phyloP scores from a whole-genome alignment of 2,113 vertebrate genomes.

The Synodontis membranacea region DNA sequence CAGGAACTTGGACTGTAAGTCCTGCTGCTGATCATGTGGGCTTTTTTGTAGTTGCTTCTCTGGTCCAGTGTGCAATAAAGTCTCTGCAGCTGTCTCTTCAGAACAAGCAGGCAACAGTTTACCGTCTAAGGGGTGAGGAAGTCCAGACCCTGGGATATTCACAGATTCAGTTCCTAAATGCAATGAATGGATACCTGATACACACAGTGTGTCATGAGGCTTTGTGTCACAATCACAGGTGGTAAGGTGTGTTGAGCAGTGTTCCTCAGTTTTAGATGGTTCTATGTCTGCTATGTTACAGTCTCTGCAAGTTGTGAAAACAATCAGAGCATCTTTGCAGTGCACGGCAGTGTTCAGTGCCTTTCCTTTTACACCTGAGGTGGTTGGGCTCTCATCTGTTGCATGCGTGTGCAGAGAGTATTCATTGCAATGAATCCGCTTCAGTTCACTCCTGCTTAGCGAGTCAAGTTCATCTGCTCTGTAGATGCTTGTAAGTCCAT shows the following conservation, averaged over 20 bases:
- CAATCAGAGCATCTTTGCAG: neutral
- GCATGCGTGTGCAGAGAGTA: neutral
- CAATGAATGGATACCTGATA: constrained; percentile 16
- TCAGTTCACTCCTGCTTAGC: neutral
- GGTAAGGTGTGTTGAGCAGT: constrained; percentile 13
- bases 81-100: neutral
- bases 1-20: neutral
- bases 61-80: neutral
- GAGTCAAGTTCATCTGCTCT: neutral
- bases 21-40: neutral
- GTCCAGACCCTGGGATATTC: constrained; percentile 46
- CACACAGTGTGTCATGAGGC: constrained; percentile 25
- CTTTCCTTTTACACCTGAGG: neutral
- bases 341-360: neutral
- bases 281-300: neutral
- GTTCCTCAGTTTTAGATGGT: constrained; percentile 1
- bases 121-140: constrained; percentile 4
- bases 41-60: neutral
- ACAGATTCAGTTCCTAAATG: constrained; percentile 28
- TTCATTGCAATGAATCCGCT: neutral
- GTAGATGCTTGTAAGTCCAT: neutral
- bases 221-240: constrained; percentile 33
- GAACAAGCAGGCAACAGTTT: neutral
- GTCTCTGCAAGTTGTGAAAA: neutral
- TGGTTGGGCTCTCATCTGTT: too few species aligned